A percentile compares a stretch with the other conserved stretches of the same genome.
Conservation (phyloP, 2,888 invertebrate genomes). For the Drosophila nigricruria region DNA sequence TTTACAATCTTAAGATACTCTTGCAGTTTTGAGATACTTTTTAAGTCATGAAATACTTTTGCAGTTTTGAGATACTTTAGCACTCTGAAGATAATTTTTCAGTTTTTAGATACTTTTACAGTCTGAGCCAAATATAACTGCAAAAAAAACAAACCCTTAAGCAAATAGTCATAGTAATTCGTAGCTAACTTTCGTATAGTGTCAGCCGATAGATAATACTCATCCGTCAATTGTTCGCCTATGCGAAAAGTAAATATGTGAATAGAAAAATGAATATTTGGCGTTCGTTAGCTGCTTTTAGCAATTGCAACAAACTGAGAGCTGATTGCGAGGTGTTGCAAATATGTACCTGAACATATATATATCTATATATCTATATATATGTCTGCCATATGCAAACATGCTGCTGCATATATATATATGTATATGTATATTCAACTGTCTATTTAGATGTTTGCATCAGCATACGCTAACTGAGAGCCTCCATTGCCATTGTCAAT, state of each 20-base stretch:
- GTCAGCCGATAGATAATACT: conserved; percentile 18
- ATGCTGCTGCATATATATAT: conserved; percentile 9
- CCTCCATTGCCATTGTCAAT: neutral
- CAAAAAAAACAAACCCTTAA: neutral
- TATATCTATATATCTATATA: conserved; percentile 16
- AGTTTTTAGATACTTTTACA: too few relatives aligned
- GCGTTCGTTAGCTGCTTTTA: conserved; percentile 25
- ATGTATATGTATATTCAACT: neutral
- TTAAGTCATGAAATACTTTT: too few relatives aligned
- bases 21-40: too few relatives aligned
- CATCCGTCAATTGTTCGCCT: neutral
- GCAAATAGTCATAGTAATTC: neutral
- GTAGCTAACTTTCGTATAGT: neutral
- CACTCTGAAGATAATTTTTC: too few relatives aligned
- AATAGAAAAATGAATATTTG: conserved; percentile 30
- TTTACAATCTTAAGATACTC: too few relatives aligned
- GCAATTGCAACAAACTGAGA: conserved; percentile 23
- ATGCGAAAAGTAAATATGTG: conserved; percentile 13
- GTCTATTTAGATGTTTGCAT: conserved; percentile 18
- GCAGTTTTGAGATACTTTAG: too few relatives aligned
- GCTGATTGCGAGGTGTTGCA: conserved; percentile 44
- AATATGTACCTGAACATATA: conserved; percentile 27
- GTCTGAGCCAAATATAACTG: neutral
- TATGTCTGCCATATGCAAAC: conserved; percentile 28
- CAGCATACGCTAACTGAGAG: conserved; percentile 21